phyloP scores from a whole-genome alignment of 2,797 vertebrate genomes.

The Microctenopoma stevenorrisi region DNA sequence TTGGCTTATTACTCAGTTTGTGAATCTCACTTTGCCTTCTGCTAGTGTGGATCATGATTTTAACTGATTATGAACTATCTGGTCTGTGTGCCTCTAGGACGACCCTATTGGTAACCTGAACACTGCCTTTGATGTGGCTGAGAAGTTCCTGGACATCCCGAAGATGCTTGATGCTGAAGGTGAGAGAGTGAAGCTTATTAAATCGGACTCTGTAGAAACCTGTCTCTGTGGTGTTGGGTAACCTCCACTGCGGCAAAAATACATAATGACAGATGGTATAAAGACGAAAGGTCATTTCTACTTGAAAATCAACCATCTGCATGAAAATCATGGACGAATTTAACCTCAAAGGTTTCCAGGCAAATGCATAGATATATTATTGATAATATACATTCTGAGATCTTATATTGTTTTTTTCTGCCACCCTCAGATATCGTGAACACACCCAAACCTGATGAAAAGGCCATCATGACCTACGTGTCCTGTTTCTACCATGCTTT shows the following conservation, averaged over 20 bases:
- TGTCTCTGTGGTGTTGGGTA: background rate
- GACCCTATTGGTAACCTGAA: conserved; percentile 94
- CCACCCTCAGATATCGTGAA: conserved; percentile 89
- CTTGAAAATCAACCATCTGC: conserved; percentile 9
- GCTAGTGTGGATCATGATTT: background rate
- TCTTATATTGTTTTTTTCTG: background rate
- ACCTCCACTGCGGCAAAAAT: background rate
- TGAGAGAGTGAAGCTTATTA: conserved; percentile 57
- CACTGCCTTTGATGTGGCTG: conserved; percentile 93
- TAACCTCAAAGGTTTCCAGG: conserved; percentile 1
- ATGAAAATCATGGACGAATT: background rate
- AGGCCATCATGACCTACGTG: conserved; percentile 95
- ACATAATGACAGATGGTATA: conserved; percentile 21
- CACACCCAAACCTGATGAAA: conserved; percentile 94
- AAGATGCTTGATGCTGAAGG: conserved; percentile 94
- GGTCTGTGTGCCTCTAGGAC: conserved; percentile 79
- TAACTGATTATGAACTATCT: background rate
- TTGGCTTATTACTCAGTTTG: background rate
- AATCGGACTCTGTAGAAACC: background rate
- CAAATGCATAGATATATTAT: background rate
- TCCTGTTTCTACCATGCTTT: conserved; percentile 97
- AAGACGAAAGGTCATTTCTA: background rate
- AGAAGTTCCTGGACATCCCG: conserved; percentile 94
- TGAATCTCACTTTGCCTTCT: background rate
- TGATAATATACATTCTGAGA: too few relatives aligned